phyloP scores from a whole-genome alignment of 2,888 invertebrate genomes.

The Drosophila leonis region DNA sequence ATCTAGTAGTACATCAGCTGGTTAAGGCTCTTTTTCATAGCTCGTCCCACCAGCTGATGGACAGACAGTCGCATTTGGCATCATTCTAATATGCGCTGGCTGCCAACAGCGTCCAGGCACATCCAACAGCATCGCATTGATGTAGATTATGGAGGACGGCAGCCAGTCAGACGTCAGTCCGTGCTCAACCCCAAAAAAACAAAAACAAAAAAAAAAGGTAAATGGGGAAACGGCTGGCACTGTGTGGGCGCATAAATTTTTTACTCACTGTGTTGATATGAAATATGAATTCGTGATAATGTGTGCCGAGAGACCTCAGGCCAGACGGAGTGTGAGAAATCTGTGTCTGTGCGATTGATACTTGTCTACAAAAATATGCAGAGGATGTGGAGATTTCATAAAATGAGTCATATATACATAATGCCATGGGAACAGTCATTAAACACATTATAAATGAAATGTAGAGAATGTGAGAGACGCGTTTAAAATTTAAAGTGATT shows the following conservation, averaged over 20 bases:
- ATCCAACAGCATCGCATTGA: constrained; percentile 46
- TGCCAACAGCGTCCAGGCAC: constrained; percentile 24
- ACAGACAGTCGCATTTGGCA: constrained; percentile 34
- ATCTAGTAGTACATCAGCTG: constrained; percentile 21
- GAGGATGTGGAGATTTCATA: constrained; percentile 21
- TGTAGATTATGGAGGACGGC: constrained; percentile 76
- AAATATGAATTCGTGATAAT: constrained; percentile 72
- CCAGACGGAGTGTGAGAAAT: constrained; percentile 43
- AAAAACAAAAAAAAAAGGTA: not conserved
- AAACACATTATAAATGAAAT: constrained; percentile 13
- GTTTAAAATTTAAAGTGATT: not conserved
- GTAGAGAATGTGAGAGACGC: not conserved
- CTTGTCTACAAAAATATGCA: constrained; percentile 4
- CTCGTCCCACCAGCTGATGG: constrained; percentile 10
- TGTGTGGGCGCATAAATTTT: constrained; percentile 76
- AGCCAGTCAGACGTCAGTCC: constrained; percentile 66
- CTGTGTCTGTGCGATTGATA: constrained; percentile 43
- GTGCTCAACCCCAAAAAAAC: constrained; percentile 44
- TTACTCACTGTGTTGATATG: constrained; percentile 62
- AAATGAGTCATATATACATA: constrained; percentile 38
- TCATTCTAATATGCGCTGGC: constrained; percentile 38
- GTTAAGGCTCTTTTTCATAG: not conserved
- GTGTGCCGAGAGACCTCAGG: constrained; percentile 24
- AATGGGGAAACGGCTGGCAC: constrained; percentile 8
- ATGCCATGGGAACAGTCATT: constrained; percentile 27